Base-by-base conservation (phyloP, 2,888 invertebrate genomes). In the Leucania comma region DNA sequence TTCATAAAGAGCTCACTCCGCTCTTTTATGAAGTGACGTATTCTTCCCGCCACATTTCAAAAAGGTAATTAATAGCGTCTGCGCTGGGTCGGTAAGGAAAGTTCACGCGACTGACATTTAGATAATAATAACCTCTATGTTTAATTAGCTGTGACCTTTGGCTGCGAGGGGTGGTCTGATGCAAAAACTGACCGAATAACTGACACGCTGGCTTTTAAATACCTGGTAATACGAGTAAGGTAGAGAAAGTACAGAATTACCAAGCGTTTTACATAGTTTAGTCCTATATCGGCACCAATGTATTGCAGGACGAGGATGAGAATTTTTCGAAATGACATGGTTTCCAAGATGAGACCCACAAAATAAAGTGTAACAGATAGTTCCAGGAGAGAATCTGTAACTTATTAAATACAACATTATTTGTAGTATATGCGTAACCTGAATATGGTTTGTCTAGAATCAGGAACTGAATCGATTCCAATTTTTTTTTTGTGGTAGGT, bases 141-240 rank as follows among this genome's bases (percentile, higher is more conserved):
- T 68, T 84, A 84, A 78, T 80, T 68, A 76, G 17, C 8, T 42
- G 32, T 78, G 78, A 85, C 85, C 85, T 83, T 83, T 83, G 73
- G n/a, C 22, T 42, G 54, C 38, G 65, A 72, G 65, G 68, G 74
- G 72, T 54, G 53, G 72, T 29, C 20, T 9, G 54, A 59, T 53
- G 65, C 56, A 81, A 81, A 81, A 85, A 85, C 61, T 66, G 32
- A 54, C 72, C 57, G 77, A 82, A 75, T 78, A 64, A 76, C 72
- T 79, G 71, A 63, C 78, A 46, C 51, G 58, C 53, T 74, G 64
- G 10, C 69, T 63, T 80, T 82, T 70, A 62, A 74, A 78, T 82
- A 69, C 63, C 46, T 73, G 9, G 51, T 24, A 56, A 46, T 29
- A 9, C 20, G 20, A 14, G 22, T 3, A n/a, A n/a, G n/a, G 50